Evolutionary conservation across 2,113 vertebrate species (phyloP), one percentile per base, ranked within the genome.

Genomic region (Enhydra lutris): DNA sequence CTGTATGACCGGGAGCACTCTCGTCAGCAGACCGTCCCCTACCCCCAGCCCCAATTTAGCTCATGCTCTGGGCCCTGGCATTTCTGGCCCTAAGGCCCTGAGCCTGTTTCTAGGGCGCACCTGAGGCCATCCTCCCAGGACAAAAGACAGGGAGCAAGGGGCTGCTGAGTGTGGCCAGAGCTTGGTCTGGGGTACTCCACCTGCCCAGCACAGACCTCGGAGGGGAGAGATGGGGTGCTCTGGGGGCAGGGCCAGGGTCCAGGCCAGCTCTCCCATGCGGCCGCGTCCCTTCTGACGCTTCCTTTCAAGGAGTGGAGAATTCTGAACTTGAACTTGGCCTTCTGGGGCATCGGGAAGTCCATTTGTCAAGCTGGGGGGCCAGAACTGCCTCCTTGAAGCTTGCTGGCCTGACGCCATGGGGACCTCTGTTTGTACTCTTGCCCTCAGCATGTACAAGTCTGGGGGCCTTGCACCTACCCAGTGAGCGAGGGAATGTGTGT

Each of bases 341-440:
- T 55, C 29, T 6, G 80, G 69, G 36, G 11, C 71, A 1, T 4
- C 0, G 34, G 69, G 20, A 47, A 11, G 14, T 13, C 0, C 2
- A 0, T 9, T 17, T 20, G 39, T n/a, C n/a, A 15, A 52, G 92
- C 81, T 34, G 2, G n/a, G 31, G 89, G 71, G 55, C 10, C 2
- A 18, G 95, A 69, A 9, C 0, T 0, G 2, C 11, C 15, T 15
- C 23, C 7, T 7, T 1, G 1, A 10, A 7, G 15, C n/a, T 17
- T 21, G 63, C 34, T 3, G 7, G 4, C 2, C 7, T 9, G 76
- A 23, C 55, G 21, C 20, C 6, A 3, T 0, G 11, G 1, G 14
- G 47, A 11, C 45, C 21, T 50, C 84, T 0, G 1, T 14, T 1
- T 5, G 17, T 21, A 2, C 29, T 82, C 47, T 18, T 20, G n/a